Conservation (phyloP, 2,113 vertebrate species). For the Numenius arquata region DNA sequence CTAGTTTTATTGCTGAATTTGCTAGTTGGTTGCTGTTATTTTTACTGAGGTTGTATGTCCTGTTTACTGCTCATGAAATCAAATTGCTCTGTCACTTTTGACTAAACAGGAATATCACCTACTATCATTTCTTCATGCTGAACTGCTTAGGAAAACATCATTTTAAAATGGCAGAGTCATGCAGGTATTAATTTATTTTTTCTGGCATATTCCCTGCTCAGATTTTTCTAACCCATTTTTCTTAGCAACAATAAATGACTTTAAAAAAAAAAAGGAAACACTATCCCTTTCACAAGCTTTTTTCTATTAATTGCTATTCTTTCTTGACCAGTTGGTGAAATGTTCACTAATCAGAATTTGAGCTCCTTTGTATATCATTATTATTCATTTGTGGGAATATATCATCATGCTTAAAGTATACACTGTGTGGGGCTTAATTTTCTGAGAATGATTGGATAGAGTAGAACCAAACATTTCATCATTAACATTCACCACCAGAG, state of each 20-base stretch:
- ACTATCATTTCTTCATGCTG: not conserved
- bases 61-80: constrained; percentile 35
- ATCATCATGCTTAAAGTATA: not conserved
- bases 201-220: not conserved
- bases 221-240: not conserved
- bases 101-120: constrained; percentile 23
- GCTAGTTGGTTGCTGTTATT: not conserved
- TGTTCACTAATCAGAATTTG: not conserved
- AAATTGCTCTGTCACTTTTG: constrained; percentile 29
- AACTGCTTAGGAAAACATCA: not conserved
- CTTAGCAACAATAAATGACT: not conserved
- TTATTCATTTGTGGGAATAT: not conserved
- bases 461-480: not conserved
- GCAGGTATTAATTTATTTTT: not conserved
- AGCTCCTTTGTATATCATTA: not conserved
- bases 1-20: constrained; percentile 22
- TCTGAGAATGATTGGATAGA: not conserved
- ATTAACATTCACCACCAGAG: constrained; percentile 12
- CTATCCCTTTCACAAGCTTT: not conserved
- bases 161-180: not conserved
- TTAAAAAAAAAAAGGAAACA: not conserved
- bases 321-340: not conserved
- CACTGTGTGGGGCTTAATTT: not conserved
- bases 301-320: not conserved
- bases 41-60: constrained; percentile 4